Conservation (phyloP, 2,888 invertebrate species). For the Tetramorium bicarinatum region DNA sequence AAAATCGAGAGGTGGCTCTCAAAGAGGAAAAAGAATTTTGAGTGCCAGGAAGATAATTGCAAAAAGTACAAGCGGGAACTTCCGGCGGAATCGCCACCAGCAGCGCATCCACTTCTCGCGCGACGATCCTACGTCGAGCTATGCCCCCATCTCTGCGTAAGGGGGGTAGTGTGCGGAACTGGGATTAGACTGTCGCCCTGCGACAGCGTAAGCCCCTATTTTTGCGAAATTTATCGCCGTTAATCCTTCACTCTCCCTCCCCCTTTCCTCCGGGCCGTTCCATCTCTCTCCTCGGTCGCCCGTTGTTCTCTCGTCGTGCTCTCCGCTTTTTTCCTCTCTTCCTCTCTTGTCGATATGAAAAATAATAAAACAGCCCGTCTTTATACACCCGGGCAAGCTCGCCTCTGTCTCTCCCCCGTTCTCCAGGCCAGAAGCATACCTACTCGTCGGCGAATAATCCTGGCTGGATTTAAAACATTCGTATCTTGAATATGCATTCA, state of each 20-base stretch:
- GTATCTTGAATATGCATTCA: slow-evolving; percentile 84
- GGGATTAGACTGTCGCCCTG: slow-evolving; percentile 86
- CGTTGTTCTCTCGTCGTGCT: slow-evolving; percentile 73
- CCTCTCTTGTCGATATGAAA: slow-evolving; percentile 81
- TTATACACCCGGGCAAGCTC: slow-evolving; percentile 53
- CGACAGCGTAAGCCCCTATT: slow-evolving; percentile 86
- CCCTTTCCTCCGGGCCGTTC: slow-evolving; percentile 74
- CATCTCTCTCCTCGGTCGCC: slow-evolving; percentile 56
- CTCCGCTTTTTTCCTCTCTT: slow-evolving; percentile 69
- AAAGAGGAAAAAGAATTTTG: slow-evolving; percentile 68
- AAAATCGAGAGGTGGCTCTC: slow-evolving; percentile 44
- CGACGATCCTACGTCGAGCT: slow-evolving; percentile 71
- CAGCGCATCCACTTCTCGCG: slow-evolving; percentile 63
- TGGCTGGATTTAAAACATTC: slow-evolving; percentile 84
- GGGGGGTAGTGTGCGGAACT: slow-evolving; percentile 78
- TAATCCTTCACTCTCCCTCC: slow-evolving; percentile 83
- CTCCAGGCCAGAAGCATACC: slow-evolving; percentile 48
- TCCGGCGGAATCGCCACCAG: slow-evolving; percentile 40
- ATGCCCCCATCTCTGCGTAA: slow-evolving; percentile 70
- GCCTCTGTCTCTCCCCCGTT: slow-evolving; percentile 40
- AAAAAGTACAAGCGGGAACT: slow-evolving; percentile 76
- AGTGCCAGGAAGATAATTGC: slow-evolving; percentile 81
- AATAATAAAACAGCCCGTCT: slow-evolving; percentile 80
- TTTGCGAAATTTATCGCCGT: slow-evolving; percentile 86
- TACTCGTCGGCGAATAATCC: slow-evolving; percentile 80